phyloP scores from a whole-genome alignment of 2,113 vertebrate genomes.

The Coturnix japonica region DNA sequence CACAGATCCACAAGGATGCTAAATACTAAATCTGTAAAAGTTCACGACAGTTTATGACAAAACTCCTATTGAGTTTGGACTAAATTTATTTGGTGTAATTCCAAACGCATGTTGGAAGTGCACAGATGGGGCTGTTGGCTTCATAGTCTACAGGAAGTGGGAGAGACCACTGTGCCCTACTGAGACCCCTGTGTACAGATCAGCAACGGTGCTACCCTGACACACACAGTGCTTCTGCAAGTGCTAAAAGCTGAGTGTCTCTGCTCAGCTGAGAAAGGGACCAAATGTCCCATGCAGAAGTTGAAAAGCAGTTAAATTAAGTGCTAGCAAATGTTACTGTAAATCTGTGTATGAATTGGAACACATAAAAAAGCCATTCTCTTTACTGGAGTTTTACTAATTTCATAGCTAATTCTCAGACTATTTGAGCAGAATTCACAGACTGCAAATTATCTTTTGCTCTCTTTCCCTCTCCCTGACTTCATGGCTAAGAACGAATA shows the following conservation, averaged over 20 bases:
- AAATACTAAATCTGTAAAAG: conserved; percentile 33
- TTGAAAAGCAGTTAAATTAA: not conserved
- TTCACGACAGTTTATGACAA: conserved; percentile 32
- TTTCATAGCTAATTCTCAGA: not conserved
- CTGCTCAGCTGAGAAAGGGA: not conserved
- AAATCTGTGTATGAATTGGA: not conserved
- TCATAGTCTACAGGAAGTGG: not conserved
- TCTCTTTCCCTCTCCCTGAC: not conserved
- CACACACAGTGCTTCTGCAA: not conserved
- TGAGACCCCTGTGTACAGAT: not conserved
- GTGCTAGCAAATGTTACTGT: not conserved
- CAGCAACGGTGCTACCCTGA: conserved; percentile 1
- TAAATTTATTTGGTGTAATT: conserved; percentile 26
- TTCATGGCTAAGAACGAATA: not conserved
- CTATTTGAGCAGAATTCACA: not conserved
- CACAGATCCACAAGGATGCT: conserved; percentile 49
- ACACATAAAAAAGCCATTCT: not conserved
- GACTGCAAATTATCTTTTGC: not conserved
- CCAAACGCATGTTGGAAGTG: not conserved
- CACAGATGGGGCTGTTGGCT: not conserved
- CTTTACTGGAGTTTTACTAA: not conserved
- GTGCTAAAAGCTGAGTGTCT: not conserved
- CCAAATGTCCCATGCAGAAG: not conserved
- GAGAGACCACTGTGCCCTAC: not conserved
- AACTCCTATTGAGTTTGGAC: conserved; percentile 42